Conservation (phyloP, 2,888 invertebrate species). For the Leucoma salicis region DNA sequence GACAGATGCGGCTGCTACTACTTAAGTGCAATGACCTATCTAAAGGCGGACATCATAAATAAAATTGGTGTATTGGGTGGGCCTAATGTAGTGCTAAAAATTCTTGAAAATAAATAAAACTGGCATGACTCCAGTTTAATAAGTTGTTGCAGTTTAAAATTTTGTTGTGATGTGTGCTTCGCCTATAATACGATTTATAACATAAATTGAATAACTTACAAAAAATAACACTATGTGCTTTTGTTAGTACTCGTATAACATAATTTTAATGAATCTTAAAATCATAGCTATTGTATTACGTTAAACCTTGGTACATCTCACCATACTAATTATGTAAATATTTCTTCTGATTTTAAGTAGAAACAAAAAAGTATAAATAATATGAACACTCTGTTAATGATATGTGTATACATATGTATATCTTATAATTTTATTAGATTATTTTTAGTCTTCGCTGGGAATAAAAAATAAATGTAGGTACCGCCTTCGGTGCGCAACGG, state of each 20-base stretch:
- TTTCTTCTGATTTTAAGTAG: not conserved
- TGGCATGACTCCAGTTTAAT: not conserved
- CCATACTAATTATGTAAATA: not conserved
- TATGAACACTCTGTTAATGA: not conserved
- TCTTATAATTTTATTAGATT: too few relatives aligned
- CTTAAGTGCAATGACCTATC: constrained; percentile 4
- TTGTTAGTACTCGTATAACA: too few relatives aligned
- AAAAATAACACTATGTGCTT: too few relatives aligned
- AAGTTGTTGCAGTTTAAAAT: too few relatives aligned
- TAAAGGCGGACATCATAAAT: not conserved
- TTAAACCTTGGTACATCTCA: not conserved
- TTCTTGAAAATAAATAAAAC: not conserved
- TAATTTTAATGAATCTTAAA: not conserved
- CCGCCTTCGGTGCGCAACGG: too few relatives aligned
- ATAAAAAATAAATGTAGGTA: too few relatives aligned
- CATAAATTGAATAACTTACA: too few relatives aligned
- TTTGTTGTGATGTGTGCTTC: too few relatives aligned
- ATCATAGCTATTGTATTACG: not conserved
- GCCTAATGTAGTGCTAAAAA: not conserved
- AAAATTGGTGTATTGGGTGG: not conserved
- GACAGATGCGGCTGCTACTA: not conserved
- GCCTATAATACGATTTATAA: too few relatives aligned
- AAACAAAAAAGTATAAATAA: not conserved
- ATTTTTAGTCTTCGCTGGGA: too few relatives aligned
- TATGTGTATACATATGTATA: too few relatives aligned